Base-by-base conservation (phyloP, 2,888 invertebrate genomes). In the Microdon myrmicae region DNA sequence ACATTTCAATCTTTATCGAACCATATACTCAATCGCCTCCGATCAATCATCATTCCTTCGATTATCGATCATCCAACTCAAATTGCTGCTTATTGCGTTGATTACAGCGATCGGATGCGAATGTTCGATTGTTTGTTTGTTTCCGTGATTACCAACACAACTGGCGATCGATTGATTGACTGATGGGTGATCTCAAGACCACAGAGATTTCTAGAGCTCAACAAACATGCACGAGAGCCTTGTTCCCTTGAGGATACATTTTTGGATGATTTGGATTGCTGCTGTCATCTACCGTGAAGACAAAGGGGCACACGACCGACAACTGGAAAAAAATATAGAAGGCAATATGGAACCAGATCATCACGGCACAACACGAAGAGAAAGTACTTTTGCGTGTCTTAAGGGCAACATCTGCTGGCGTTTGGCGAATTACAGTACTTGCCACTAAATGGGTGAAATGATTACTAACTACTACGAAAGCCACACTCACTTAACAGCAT, bases 41-140 rank as follows among this genome's bases (percentile, higher is more conserved):
- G 41, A 4, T 41, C 61, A 56, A 56, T 64, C 61, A 56, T 56
- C 56, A 56, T 64, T 49, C 44, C 56, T 41, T 61, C 55, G 44
- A 45, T 41, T 39, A 39, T 45, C 51, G 56, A 56, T 64, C 56
- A 64, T 64, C 61, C 56, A 56, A 56, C 51, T 49, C 45, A 64
- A 64, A 64, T 64, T 56, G 56, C 55, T 64, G 56, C 49, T 39
- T 48, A 61, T 60, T 60, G 41, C 34, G 26, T 20, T 32, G 43
- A 58, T 51, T 51, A 51, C 51, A 45, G 45, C 51, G 58, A 58
- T 51, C 39, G 25, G n/a, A n/a, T n/a, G n/a, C n/a, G n/a, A n/a
- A n/a, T n/a, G n/a, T n/a, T n/a, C n/a, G n/a, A n/a, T n/a, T 58
- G 44, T 51, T 58, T 43, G 49, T 58, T 49, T 43, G 56, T 48